Base-by-base conservation (phyloP, 2,113 vertebrate species). In the Herpetotheres cachinnans region DNA sequence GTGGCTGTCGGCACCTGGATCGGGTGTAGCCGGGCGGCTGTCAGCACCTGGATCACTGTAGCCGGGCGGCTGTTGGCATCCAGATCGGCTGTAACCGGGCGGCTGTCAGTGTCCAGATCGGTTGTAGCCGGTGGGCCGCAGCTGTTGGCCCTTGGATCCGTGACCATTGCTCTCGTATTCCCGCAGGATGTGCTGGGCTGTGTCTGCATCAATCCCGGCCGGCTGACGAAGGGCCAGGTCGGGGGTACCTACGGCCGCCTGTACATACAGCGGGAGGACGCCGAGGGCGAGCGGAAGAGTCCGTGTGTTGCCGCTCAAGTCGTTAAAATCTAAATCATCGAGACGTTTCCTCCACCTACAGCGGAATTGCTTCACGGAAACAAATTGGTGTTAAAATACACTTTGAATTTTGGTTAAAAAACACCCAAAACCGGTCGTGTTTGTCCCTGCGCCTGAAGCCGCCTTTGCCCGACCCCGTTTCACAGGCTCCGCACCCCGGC, bases 211-310 rank as follows among this genome's bases (percentile, higher is more conserved):
- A 99, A 99, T 62, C 99, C 99, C 1, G 99, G 99, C 9, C 98
- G 99, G 3, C 96, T 99, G 90, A 99, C 99, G 14, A 99, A 99
- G 97, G 99, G 99, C 29, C 99, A 98, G 44, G 99, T 99, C 7
- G 99, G 99, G 2, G 99, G 99, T 66, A 99, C 99, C n/a, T 99
- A 98, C 0, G 95, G 98, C 52, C 97, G 99, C 34, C 95, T 99
- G 62, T 98, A 98, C 34, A 27, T 99, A 34, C 97, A 96, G 49
- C 92, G 93, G 38, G 93, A 85, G 29, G 36, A 42, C 13, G 0
- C 25, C 0, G 58, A 52, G 2, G 58, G 81, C 5, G 91, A 95
- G 6, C 97, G 98, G 76, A 83, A 1, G 82, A 98, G 97, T 36
- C 99, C 99, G 0, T 99, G 99, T 63, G 47, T 98, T 6, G 97